These are phyloP conservation scores for Ophion ventricosus DNA, from an alignment of 2,888 invertebrate genomes.

Conservation along the genomic window DNA sequence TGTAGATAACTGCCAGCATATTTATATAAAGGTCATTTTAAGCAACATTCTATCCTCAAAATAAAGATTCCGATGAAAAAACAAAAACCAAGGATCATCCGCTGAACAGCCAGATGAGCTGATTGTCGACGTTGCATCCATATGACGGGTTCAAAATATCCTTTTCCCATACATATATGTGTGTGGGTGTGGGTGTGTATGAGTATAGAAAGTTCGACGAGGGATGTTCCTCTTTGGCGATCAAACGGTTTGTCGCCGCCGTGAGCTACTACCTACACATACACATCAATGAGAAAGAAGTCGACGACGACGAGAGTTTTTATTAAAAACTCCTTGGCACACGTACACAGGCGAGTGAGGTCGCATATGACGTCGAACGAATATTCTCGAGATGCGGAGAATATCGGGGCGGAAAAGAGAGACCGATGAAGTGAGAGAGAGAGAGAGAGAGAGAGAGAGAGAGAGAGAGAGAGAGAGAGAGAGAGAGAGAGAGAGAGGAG, in stretches of 20 bases:
- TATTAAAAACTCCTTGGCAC: conserved; percentile 61
- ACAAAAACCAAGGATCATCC: too few species aligned
- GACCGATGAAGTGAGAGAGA: conserved; percentile 2
- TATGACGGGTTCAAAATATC: too few species aligned
- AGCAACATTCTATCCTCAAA: too few species aligned
- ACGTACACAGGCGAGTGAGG: conserved; percentile 13
- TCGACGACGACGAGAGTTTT: conserved; percentile 53
- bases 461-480: not conserved
- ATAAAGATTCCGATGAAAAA: too few species aligned
- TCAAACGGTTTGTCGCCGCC: conserved; percentile 64
- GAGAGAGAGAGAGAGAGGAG: not conserved
- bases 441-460: conserved; percentile 29
- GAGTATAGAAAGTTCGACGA: conserved; percentile 35
- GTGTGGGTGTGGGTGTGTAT: not conserved
- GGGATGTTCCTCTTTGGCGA: conserved; percentile 57
- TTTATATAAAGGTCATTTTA: not conserved
- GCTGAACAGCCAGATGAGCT: too few species aligned
- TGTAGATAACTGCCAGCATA: not conserved
- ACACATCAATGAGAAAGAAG: conserved; percentile 19
- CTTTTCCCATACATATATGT: too few species aligned
- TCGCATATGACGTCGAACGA: conserved; percentile 51
- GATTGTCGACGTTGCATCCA: too few species aligned
- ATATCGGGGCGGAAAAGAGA: conserved; percentile 47
- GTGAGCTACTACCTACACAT: conserved; percentile 35
- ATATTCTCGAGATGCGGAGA: conserved; percentile 55